Conservation (phyloP, 2,113 vertebrate species). For the Fregata magnificens region DNA sequence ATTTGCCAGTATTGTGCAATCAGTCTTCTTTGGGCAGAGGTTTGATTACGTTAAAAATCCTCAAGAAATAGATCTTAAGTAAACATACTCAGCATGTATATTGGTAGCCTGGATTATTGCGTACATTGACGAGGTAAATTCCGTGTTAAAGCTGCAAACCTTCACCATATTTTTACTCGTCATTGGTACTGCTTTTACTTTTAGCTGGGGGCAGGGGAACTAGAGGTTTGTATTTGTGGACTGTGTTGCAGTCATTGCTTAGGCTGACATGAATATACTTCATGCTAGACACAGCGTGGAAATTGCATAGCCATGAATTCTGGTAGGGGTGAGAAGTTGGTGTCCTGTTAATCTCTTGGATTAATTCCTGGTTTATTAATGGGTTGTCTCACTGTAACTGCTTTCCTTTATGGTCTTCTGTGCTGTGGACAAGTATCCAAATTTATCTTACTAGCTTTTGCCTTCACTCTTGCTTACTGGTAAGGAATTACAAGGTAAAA, state of each 20-base stretch:
- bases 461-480: background rate
- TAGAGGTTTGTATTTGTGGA: background rate
- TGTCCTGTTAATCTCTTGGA: background rate
- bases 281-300: background rate
- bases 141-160: background rate
- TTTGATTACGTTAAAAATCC: background rate
- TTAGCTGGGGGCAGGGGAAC: background rate
- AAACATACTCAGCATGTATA: background rate
- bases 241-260: background rate
- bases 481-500: background rate
- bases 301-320: background rate
- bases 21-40: background rate
- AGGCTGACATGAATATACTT: background rate
- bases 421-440: background rate
- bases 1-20: background rate
- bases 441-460: background rate
- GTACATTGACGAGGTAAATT: background rate
- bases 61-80: background rate
- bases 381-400: background rate
- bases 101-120: background rate
- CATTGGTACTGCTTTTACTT: background rate
- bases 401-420: background rate
- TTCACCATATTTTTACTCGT: background rate
- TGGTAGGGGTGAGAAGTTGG: background rate
- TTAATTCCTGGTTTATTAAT: background rate